Conservation (phyloP, 1,140 invertebrate species). For the Dendrolimus punctatus region DNA sequence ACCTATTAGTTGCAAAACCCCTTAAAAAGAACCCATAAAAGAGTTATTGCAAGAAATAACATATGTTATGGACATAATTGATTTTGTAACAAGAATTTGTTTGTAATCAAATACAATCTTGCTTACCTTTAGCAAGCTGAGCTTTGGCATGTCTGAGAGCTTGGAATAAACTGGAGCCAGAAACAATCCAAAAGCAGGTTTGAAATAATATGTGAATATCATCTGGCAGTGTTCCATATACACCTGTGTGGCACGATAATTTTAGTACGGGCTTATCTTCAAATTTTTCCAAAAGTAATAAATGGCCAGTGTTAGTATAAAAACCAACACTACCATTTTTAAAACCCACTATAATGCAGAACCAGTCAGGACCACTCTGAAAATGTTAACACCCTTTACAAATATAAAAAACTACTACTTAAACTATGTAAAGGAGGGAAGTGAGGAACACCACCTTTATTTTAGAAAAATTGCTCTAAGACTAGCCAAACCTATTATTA, state of each 20-base stretch:
- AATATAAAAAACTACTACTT: too few relatives aligned
- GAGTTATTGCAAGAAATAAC: too few relatives aligned
- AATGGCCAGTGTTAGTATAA: slow-evolving; percentile 89
- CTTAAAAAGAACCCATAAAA: too few relatives aligned
- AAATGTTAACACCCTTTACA: slow-evolving; percentile 15
- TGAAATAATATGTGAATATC: slow-evolving; percentile 89
- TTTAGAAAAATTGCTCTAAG: too few relatives aligned
- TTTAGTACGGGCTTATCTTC: slow-evolving; percentile 86
- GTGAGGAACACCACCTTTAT: too few relatives aligned
- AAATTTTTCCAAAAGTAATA: slow-evolving; percentile 88
- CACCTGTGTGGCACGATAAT: slow-evolving; percentile 86
- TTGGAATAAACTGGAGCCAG: slow-evolving; percentile 88
- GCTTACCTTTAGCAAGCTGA: slow-evolving; percentile 84
- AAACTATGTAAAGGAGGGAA: too few relatives aligned
- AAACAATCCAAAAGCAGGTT: slow-evolving; percentile 84
- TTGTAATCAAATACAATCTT: slow-evolving; percentile 8
- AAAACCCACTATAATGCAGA: slow-evolving; percentile 91
- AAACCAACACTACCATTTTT: slow-evolving; percentile 88
- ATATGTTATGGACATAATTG: too few relatives aligned
- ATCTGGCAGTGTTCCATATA: slow-evolving; percentile 78
- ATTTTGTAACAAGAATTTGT: too few relatives aligned
- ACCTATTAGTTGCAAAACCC: too few relatives aligned
- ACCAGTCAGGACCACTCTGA: slow-evolving; percentile 90
- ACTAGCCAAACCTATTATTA: too few relatives aligned
- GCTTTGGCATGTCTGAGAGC: slow-evolving; percentile 85